A percentile compares a stretch with the other conserved stretches of the same genome.
Conservation (phyloP, 2,113 vertebrate species). For the Peromyscus leucopus region DNA sequence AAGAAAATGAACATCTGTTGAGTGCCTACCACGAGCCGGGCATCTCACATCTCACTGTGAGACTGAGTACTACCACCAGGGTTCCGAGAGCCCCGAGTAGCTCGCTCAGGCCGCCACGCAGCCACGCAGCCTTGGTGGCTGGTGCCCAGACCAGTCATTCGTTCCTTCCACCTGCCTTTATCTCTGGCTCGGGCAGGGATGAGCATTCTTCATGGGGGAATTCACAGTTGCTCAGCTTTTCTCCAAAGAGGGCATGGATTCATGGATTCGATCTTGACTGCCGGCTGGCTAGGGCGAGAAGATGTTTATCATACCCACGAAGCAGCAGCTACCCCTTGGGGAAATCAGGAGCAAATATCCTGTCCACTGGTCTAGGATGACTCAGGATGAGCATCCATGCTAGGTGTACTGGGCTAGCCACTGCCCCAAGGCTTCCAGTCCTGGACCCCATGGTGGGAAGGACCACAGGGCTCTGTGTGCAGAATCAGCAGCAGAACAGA, state of each 20-base stretch:
- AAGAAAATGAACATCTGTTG: constrained; percentile 22
- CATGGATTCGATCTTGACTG: neutral
- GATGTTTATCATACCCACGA: neutral
- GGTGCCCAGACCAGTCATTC: neutral
- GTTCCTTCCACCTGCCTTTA: neutral
- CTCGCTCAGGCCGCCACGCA: neutral
- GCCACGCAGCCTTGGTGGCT: no score
- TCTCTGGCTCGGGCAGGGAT: neutral
- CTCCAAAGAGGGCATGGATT: neutral
- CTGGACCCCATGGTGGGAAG: accelerated
- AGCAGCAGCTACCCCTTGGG: neutral
- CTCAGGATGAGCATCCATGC: neutral
- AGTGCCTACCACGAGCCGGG: neutral
- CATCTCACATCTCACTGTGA: neutral
- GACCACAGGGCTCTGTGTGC: neutral
- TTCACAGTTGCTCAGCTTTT: neutral
- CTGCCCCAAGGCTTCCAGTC: neutral
- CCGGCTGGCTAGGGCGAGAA: neutral
- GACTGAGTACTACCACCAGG: neutral
- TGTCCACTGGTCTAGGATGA: neutral
- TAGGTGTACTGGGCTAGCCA: neutral
- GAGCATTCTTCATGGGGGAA: neutral
- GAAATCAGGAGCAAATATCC: neutral
- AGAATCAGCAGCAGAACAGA: neutral
- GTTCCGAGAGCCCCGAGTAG: neutral